These are phyloP conservation scores for Odontocerum albicorne DNA, from an alignment of 2,888 invertebrate genomes.

Conservation along the genomic window DNA sequence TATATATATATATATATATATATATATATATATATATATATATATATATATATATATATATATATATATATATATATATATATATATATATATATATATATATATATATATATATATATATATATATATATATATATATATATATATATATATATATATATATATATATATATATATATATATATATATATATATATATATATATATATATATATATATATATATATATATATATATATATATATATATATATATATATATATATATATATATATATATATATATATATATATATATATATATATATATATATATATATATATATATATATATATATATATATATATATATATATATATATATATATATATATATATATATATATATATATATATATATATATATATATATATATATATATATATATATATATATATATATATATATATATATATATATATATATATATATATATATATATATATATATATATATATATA, in stretches of 20 bases:
- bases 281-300: neutral
- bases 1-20: neutral
- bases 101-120: no score
- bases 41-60: no score
- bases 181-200: neutral
- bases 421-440: neutral
- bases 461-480: neutral
- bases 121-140: no score
- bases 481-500: neutral
- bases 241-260: neutral
- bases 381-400: neutral
- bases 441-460: neutral
- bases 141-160: neutral
- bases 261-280: neutral
- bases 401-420: neutral
- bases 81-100: no score
- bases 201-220: neutral
- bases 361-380: neutral
- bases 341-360: neutral
- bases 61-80: no score
- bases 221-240: neutral
- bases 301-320: neutral
- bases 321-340: neutral
- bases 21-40: no score
- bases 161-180: neutral